phyloP scores from a whole-genome alignment of 2,888 invertebrate genomes.

The Cephus pygmeus region DNA sequence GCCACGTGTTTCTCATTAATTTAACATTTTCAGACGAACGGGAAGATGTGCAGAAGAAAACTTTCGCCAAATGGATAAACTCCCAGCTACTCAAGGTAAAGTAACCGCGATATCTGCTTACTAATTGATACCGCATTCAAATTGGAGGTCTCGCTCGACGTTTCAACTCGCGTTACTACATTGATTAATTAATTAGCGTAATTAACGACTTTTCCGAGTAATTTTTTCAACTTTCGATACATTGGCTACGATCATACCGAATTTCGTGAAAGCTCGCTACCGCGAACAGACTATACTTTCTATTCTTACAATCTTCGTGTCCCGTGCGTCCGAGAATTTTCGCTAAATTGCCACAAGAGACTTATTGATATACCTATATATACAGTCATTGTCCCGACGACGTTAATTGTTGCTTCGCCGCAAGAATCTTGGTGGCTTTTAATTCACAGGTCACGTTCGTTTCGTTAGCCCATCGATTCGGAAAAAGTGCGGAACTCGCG shows the following conservation, averaged over 20 bases:
- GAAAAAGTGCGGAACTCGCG: not conserved
- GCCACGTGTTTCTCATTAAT: not conserved
- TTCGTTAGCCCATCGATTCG: not conserved
- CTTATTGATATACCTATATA: not conserved
- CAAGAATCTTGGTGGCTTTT: not conserved
- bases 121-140: slow-evolving; percentile 1
- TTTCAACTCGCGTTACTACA: not conserved
- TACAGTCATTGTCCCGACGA: not conserved
- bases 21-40: slow-evolving; percentile 81
- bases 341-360: not conserved
- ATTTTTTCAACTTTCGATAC: not conserved
- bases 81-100: slow-evolving; percentile 85
- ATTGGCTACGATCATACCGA: not conserved
- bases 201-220: not conserved
- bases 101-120: slow-evolving; percentile 13
- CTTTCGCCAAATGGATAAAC: slow-evolving; percentile 93
- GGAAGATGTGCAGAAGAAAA: slow-evolving; percentile 94
- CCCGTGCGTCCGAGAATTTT: not conserved
- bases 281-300: not conserved
- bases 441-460: not conserved
- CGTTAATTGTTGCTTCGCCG: not conserved
- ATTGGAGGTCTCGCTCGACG: not conserved
- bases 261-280: not conserved
- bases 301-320: not conserved
- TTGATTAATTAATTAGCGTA: not conserved